Evolutionary conservation across 1,140 invertebrate genomes (phyloP).

Genomic region (Copidosoma floridanum): DNA sequence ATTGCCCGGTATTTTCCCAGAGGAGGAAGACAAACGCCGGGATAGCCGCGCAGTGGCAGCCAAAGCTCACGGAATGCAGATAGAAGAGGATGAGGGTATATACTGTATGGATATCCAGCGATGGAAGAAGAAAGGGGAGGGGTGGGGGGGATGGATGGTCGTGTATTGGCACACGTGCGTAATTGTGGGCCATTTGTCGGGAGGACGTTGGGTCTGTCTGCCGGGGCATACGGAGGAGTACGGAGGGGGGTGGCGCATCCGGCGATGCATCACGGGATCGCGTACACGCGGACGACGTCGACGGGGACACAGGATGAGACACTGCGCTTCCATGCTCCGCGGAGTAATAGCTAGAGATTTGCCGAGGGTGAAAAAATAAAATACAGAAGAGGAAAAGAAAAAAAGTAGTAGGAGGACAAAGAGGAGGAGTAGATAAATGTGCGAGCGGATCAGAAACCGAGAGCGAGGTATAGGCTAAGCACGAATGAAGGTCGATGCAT

Average conservation of each 20-base stretch:
- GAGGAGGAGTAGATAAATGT: not conserved
- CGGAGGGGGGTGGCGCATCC: constrained; percentile 38
- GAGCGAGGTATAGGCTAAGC: not conserved
- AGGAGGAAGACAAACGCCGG: constrained; percentile 2
- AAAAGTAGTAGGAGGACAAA: not conserved
- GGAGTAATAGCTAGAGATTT: not conserved
- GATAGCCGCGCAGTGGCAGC: not conserved
- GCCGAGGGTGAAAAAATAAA: constrained; percentile 33
- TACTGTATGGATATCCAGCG: not conserved
- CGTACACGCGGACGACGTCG: constrained; percentile 29
- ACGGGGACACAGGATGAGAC: no score
- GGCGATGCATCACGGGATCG: constrained; percentile 50
- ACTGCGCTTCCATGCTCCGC: no score
- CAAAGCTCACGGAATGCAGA: not conserved
- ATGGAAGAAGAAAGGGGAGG: constrained; percentile 8
- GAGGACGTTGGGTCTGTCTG: constrained; percentile 32
- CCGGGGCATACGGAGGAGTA: not conserved
- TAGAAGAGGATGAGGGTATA: not conserved
- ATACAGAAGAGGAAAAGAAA: not conserved
- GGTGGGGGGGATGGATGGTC: constrained; percentile 26
- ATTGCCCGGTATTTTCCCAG: constrained; percentile 2
- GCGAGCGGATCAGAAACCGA: not conserved
- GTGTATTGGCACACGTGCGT: constrained; percentile 47
- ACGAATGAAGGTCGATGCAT: constrained; percentile 20
- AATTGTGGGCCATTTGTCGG: constrained; percentile 51